phyloP scores from a whole-genome alignment of 2,797 vertebrate genomes.

The Intellagama lesueurii region DNA sequence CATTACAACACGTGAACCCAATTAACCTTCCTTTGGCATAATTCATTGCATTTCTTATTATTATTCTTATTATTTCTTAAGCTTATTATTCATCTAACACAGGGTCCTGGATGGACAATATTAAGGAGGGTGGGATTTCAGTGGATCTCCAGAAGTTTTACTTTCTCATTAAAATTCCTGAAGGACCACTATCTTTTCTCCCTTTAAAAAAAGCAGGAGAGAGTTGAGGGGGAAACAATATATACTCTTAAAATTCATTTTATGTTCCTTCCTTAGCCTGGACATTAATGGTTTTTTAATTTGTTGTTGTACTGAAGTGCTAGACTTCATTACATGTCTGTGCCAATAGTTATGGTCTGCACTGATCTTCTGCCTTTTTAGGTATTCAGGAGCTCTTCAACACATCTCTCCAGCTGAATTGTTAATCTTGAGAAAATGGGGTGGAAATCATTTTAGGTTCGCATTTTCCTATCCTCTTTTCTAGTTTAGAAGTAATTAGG shows the following conservation, averaged over 20 bases:
- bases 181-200: slow-evolving; percentile 18
- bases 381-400: slow-evolving; percentile 57
- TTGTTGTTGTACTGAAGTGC: slow-evolving; percentile 66
- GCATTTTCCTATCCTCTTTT: slow-evolving; percentile 52
- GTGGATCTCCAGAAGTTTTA: slow-evolving; percentile 33
- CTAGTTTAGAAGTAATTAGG: slow-evolving; percentile 55
- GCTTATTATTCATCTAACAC: slow-evolving; percentile 50
- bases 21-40: slow-evolving; percentile 52
- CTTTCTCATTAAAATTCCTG: slow-evolving; percentile 22
- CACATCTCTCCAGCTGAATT: slow-evolving; percentile 54
- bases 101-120: slow-evolving; percentile 31
- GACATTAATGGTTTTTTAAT: slow-evolving; percentile 70
- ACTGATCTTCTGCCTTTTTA: slow-evolving; percentile 70
- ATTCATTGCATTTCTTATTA: slow-evolving; percentile 50
- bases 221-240: not conserved
- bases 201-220: slow-evolving; percentile 16
- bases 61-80: slow-evolving; percentile 54
- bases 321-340: slow-evolving; percentile 60
- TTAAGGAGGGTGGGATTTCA: slow-evolving; percentile 45
- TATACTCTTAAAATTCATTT: slow-evolving; percentile 38
- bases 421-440: slow-evolving; percentile 62
- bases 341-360: slow-evolving; percentile 51
- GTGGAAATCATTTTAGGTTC: slow-evolving; percentile 56
- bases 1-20: slow-evolving; percentile 49
- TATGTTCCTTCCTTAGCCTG: slow-evolving; percentile 58